phyloP scores from a whole-genome alignment of 2,113 vertebrate species.

The Chelonoidis abingdonii region DNA sequence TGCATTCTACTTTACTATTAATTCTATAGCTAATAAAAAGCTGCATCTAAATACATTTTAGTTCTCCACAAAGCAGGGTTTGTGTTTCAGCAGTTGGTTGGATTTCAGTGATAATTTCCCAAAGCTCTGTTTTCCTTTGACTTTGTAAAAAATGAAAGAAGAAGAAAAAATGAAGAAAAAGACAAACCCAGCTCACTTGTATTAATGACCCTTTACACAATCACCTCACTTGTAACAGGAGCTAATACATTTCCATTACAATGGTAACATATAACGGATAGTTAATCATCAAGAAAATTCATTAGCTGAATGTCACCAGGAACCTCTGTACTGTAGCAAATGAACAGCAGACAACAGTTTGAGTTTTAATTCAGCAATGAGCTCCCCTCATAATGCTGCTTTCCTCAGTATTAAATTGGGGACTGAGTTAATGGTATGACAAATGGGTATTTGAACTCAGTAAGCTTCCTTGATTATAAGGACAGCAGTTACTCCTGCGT shows the following conservation, averaged over 20 bases:
- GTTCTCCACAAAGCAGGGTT: conserved; percentile 43
- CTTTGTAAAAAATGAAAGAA: conserved; percentile 17
- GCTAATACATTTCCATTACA: conserved; percentile 64
- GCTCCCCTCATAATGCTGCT: conserved; percentile 43
- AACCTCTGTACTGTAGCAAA: conserved; percentile 69
- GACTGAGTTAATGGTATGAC: conserved; percentile 57
- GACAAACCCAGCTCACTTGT: conserved; percentile 17
- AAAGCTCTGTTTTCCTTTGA: conserved; percentile 61
- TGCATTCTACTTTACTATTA: conserved; percentile 27
- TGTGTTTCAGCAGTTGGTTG: conserved; percentile 66
- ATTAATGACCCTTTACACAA: conserved; percentile 59
- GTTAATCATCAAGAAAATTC: conserved; percentile 82
- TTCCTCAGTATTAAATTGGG: conserved; percentile 29
- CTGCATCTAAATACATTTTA: conserved; percentile 28
- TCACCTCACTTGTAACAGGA: conserved; percentile 53
- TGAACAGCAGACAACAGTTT: conserved; percentile 65
- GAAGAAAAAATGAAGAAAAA: neutral
- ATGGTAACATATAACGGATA: conserved; percentile 57
- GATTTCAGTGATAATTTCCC: conserved; percentile 64
- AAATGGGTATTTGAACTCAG: conserved; percentile 56
- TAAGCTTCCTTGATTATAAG: conserved; percentile 38
- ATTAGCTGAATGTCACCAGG: conserved; percentile 79
- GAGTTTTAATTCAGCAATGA: conserved; percentile 67
- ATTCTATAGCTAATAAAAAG: conserved; percentile 42
- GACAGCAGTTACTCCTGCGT: neutral